Evolutionary conservation across 2,113 vertebrate genomes (phyloP).

Genomic region (Colius striatus): DNA sequence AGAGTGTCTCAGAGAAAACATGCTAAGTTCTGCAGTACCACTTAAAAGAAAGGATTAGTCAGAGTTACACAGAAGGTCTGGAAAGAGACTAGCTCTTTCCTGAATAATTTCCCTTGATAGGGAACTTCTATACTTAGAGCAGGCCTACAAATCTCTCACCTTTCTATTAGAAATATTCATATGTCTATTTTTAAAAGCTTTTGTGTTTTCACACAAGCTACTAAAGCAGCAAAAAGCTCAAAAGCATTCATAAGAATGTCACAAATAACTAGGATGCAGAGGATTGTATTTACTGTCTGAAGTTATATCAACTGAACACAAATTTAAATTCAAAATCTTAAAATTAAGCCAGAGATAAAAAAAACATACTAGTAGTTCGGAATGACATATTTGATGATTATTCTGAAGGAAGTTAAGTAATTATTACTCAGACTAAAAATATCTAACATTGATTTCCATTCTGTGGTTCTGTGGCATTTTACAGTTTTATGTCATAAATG

Average conservation of each 20-base stretch:
- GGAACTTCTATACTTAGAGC: background rate
- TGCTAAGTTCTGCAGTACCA: background rate
- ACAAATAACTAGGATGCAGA: background rate
- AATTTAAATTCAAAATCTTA: constrained; percentile 30
- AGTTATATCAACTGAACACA: background rate
- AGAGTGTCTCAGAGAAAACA: background rate
- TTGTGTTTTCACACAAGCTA: constrained; percentile 28
- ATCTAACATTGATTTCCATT: constrained; percentile 12
- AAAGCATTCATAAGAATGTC: background rate
- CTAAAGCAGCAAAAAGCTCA: constrained; percentile 14
- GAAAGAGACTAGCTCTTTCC: background rate
- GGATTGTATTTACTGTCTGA: background rate
- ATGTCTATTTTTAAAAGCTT: constrained; percentile 1
- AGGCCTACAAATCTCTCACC: background rate
- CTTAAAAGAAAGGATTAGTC: background rate
- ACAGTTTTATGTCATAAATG: background rate
- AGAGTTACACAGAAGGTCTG: background rate
- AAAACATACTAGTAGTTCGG: background rate
- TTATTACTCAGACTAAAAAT: constrained; percentile 2
- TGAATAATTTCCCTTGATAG: background rate
- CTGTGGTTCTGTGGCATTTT: background rate
- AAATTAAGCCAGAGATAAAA: background rate
- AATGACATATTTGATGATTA: background rate
- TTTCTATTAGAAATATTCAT: background rate
- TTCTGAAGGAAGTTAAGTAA: background rate